Evolutionary conservation across 2,888 invertebrate genomes (phyloP), one percentile per base, ranked within the genome.

Genomic region (Sminthurinus aureus): DNA sequence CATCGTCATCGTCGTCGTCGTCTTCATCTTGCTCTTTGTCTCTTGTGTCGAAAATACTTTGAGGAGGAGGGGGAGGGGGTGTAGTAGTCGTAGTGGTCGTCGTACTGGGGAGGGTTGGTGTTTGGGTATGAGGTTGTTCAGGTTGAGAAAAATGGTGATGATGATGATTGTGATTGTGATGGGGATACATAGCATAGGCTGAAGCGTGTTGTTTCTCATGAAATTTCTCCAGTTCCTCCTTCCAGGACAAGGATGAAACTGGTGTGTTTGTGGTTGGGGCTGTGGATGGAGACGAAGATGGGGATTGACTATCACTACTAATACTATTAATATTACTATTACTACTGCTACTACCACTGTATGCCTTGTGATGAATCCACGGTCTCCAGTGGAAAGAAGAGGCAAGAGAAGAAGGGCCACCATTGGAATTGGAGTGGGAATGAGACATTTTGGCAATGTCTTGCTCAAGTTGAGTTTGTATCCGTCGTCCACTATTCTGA

Each of bases 361-460:
- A 50, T 20, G 24, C 69, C 20, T 15, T 3, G 66, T 79, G 79
- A 51, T 69, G 79, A 15, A 71, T 69, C 79, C 79, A 79, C n/a
- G 79, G 79, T 79, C 71, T 79, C 79, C 79, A 79, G 18, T 79
- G 79, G 22, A 79, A 79, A 0, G 79, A 6, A 52, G 76, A 74
- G 50, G 18, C 22, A 24, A 18, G 18, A 76, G 4, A 0, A 71
- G n/a, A 13, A 20, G 78, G 9, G 78, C 13, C 52, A 52, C 52
- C 52, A 52, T 52, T 64, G 71, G 13, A 13, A 11, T 76, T 51
- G 12, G 18, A 52, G 20, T 52, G 13, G 52, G 79, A 79, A 71
- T 69, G 71, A 79, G 82, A 82, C 82, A 82, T 82, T 58, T 82
- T 82, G 50, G 82, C 82, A 67, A 82, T 82, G 22, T 82, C 82